Conservation (phyloP, 2,113 vertebrate species). For the Otus sunia region DNA sequence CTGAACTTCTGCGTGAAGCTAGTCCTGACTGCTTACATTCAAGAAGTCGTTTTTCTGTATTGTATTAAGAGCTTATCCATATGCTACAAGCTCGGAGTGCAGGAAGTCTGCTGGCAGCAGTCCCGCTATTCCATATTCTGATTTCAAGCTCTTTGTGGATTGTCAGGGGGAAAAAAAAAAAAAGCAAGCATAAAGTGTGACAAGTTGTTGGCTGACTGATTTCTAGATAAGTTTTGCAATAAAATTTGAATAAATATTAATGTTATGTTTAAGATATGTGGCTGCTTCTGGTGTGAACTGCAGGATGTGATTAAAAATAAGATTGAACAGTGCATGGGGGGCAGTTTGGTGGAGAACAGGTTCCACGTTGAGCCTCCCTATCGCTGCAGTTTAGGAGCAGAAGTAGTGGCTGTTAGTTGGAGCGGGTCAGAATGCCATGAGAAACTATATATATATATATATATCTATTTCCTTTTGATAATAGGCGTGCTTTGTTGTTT, state of each 20-base stretch:
- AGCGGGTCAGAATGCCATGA: fast-evolving
- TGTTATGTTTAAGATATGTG: background rate
- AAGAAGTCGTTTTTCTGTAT: background rate
- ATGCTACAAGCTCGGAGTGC: background rate
- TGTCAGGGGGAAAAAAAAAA: background rate
- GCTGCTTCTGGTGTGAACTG: background rate
- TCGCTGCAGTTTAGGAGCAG: background rate
- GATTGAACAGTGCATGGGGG: background rate
- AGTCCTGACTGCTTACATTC: background rate
- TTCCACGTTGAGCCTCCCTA: fast-evolving
- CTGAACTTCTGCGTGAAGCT: background rate
- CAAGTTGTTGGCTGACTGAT: background rate
- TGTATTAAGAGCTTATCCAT: constrained; percentile 41
- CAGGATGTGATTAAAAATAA: background rate
- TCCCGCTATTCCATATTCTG: background rate
- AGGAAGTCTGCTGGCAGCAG: constrained; percentile 31
- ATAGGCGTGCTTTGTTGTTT: background rate
- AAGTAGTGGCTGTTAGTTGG: background rate
- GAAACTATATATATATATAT: fast-evolving
- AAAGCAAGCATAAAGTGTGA: background rate
- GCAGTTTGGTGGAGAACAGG: background rate
- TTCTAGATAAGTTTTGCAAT: background rate
- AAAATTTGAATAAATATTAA: background rate
- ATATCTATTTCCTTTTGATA: background rate
- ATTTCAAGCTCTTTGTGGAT: background rate